Evolutionary conservation across 2,113 vertebrate species (phyloP), one percentile per base, ranked within the genome.

Genomic region (Sinocyclocheilus rhinocerous): DNA sequence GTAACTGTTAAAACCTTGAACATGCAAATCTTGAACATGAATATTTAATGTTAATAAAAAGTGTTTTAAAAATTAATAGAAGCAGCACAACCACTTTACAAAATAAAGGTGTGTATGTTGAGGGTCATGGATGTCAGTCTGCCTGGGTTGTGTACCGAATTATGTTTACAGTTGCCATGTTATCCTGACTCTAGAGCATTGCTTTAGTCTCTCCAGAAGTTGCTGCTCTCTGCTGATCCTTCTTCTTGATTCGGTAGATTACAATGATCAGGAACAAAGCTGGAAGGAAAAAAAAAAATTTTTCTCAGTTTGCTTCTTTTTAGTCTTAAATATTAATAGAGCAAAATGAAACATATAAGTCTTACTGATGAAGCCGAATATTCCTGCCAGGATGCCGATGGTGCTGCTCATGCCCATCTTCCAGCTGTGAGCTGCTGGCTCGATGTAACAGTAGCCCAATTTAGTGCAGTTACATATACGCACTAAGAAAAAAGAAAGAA

Each of bases 391-490:
- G 86, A 95, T 94, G 11, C 90, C 94, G 16, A 95, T 50, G 50
- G 94, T 95, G 84, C 84, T 0, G 75, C 90, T 76, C 42, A 92
- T 0, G 2, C 91, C 85, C 0, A 20, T 82, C 13, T 81, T 90
- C 69, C 87, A 76, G 5, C 1, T 0, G 2, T 59, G 85, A 0
- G 16, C 3, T 0, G 1, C 76, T 10, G 95, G 95, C 48, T 88
- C 33, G 0, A 89, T 1, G 90, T 91, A 95, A 93, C 95, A 95
- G 91, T 94, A 91, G 6, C 95, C 95, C 52, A 95, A 84, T 70
- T 85, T 75, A n/a, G 95, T 95, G 90, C 95, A 95, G 93, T 94
- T 95, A 89, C 95, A 95, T 7, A 95, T 92, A 82, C 39, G 90
- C 87, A 95, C 95, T 95, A 84, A 55, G 2, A 88, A 24, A 88